Percentiles rank a stretch among this genome's conserved stretches.
These are phyloP conservation scores for Myripristis murdjan DNA, from an alignment of 2,797 vertebrate genomes.

Conservation along the genomic window DNA sequence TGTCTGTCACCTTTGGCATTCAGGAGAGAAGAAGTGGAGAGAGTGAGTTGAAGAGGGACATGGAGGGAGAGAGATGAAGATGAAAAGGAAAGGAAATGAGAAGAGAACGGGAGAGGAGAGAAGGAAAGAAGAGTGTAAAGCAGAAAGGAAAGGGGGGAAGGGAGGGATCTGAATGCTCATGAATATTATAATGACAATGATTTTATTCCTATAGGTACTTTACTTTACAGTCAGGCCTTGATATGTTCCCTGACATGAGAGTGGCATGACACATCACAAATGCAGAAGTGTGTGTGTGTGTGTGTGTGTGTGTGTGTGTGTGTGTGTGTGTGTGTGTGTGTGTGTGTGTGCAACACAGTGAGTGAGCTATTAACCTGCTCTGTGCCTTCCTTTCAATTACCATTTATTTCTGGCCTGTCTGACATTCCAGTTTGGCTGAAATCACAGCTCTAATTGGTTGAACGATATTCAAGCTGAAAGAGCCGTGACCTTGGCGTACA, in stretches of 20 bases:
- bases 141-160: slow-evolving; percentile 27
- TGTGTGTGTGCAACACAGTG: slow-evolving; percentile 18
- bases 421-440: slow-evolving; percentile 43
- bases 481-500: slow-evolving; percentile 23
- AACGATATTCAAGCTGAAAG: slow-evolving; percentile 62
- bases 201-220: slow-evolving; percentile 54
- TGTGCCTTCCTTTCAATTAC: slow-evolving; percentile 43
- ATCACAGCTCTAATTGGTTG: slow-evolving; percentile 61
- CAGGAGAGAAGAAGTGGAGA: slow-evolving; percentile 50
- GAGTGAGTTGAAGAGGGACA: slow-evolving; percentile 17
- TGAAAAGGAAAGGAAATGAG: slow-evolving; percentile 4
- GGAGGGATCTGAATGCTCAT: slow-evolving; percentile 64
- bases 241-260: slow-evolving; percentile 66
- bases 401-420: slow-evolving; percentile 12
- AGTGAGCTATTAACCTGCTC: slow-evolving; percentile 67
- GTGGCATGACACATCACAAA: slow-evolving; percentile 54
- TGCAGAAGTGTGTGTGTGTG: too few relatives aligned
- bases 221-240: slow-evolving; percentile 58
- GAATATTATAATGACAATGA: slow-evolving; percentile 83
- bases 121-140: slow-evolving; percentile 6
- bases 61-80: slow-evolving; percentile 13
- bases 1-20: slow-evolving; percentile 73
- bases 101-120: slow-evolving; percentile 22
- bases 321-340: slow-evolving; percentile 13
- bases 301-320: too few relatives aligned